phyloP scores from a whole-genome alignment of 2,797 vertebrate genomes.

The Tenualosa ilisha region DNA sequence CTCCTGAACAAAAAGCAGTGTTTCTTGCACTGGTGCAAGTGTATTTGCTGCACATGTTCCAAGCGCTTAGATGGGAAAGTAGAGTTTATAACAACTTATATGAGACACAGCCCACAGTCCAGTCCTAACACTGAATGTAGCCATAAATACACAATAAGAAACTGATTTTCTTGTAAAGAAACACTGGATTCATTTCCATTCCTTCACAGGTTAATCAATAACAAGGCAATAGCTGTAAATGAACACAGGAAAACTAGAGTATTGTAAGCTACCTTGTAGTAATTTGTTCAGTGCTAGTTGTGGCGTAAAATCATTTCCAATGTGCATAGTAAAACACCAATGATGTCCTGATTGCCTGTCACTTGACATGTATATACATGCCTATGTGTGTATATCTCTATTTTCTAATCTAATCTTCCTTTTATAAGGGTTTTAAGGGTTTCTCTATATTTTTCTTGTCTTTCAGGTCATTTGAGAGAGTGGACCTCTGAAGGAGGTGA shows the following conservation, averaged over 20 bases:
- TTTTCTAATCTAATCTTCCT: no score
- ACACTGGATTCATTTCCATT: background rate
- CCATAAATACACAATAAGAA: background rate
- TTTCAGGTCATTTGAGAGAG: conserved; percentile 47
- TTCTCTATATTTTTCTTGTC: conserved; percentile 19
- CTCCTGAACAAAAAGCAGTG: conserved; percentile 47
- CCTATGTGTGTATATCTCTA: no score
- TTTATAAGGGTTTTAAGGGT: no score
- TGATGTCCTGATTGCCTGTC: background rate
- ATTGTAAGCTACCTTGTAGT: background rate
- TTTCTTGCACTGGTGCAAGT: conserved; percentile 58
- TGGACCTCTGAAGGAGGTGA: conserved; percentile 38
- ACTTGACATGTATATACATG: background rate
- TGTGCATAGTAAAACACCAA: background rate
- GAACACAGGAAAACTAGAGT: background rate
- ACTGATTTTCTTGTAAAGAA: background rate
- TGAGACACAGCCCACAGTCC: background rate
- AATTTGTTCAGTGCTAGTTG: background rate
- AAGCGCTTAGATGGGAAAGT: conserved; percentile 50
- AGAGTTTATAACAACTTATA: background rate
- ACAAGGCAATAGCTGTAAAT: background rate
- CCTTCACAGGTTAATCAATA: background rate
- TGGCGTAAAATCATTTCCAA: background rate
- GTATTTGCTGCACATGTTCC: conserved; percentile 46
- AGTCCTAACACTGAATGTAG: background rate